A percentile compares a stretch with the other conserved stretches of the same genome.
These are phyloP conservation scores for Pyrgilauda ruficollis DNA, from an alignment of 2,113 vertebrate species.

Conservation along the genomic window DNA sequence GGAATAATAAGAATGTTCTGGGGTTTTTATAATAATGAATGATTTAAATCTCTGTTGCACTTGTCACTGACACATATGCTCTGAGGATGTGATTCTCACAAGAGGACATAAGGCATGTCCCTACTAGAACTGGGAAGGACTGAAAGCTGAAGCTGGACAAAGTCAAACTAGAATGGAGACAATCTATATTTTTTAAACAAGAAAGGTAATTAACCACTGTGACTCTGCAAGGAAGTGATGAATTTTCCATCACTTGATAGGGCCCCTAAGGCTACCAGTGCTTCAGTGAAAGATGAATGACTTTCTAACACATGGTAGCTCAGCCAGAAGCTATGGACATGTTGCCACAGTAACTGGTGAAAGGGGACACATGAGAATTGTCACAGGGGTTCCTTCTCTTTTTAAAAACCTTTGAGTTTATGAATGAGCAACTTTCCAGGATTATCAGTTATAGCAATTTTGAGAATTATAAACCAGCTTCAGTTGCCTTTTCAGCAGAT, in stretches of 20 bases:
- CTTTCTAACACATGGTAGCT: not conserved
- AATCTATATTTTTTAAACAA: not conserved
- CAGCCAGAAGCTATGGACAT: not conserved
- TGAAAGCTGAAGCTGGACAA: not conserved
- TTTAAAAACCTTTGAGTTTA: not conserved
- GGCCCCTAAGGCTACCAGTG: not conserved
- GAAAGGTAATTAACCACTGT: not conserved
- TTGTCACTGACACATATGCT: not conserved
- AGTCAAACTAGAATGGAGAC: not conserved
- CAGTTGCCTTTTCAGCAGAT: not conserved
- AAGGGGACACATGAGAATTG: not conserved
- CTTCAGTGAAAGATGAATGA: not conserved
- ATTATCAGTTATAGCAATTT: not conserved
- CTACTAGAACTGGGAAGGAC: not conserved
- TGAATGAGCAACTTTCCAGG: not conserved
- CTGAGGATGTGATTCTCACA: not conserved
- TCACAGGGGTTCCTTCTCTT: not conserved
- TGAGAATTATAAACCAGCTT: not conserved
- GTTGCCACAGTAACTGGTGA: not conserved
- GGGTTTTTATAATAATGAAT: not conserved
- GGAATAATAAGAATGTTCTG: not conserved
- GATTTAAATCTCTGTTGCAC: not conserved
- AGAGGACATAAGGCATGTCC: not conserved
- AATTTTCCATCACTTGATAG: conserved; percentile 5
- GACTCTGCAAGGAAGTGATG: not conserved